Base-by-base conservation (phyloP, 1,140 invertebrate genomes). In the Oedothorax gibbosus region DNA sequence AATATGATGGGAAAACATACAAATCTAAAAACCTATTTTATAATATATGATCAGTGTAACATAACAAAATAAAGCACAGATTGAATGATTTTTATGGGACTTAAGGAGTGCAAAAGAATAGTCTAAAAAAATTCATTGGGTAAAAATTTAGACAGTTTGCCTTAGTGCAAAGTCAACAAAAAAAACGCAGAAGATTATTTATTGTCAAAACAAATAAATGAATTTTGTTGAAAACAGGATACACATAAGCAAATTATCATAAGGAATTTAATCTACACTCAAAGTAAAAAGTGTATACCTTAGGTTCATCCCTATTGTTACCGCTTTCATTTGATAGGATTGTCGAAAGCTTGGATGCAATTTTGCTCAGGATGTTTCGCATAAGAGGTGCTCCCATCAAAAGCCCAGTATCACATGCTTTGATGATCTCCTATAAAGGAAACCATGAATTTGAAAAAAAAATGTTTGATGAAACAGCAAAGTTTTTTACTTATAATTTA, bases 351-450 rank as follows among this genome's bases (percentile, higher is more conserved):
- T 62, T 53, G 66, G 82, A 65, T 76, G 90, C 88, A 88, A 89
- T 85, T 85, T 88, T 85, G 10, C 89, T 88, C 12, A 92, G 86
- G 21, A 91, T 88, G 87, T 90, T 91, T 72, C 90, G 86, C 21
- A 89, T 78, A 49, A 92, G 71, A 11, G 95, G 94, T 66, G 93
- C 93, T 12, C 95, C 96, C 91, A 97, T 93, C 20, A 97, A 89
- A 84, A 97, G 91, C 5, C 95, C 96, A 91, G 94, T 93, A 90
- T 98, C 96, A 89, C 95, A 92, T 80, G 93, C 92, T 89, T 93
- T 91, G 72, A 95, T 92, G 57, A 85, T 71, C 21, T 85, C 83
- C 83, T 85, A 56, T 15, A 68, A 80, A 54, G 20, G 21, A 64
- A 64, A 77, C n/a, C n/a, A n/a, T n/a, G n/a, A n/a, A n/a, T 56